phyloP scores from a whole-genome alignment of 2,113 vertebrate species.

The Psittacus erithacus region DNA sequence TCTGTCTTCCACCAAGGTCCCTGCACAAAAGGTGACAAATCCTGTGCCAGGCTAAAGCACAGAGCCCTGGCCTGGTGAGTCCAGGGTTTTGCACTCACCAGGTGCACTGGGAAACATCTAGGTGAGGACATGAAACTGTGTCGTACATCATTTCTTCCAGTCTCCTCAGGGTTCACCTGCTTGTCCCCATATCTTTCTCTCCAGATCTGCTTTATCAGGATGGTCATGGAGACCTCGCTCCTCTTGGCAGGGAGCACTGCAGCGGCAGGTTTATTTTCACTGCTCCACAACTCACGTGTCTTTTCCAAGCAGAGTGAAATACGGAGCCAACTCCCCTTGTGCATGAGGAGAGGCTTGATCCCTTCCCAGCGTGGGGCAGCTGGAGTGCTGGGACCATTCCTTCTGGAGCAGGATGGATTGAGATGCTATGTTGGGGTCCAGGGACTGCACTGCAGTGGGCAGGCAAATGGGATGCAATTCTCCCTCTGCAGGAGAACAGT shows the following conservation, averaged over 20 bases:
- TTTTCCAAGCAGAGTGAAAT: neutral
- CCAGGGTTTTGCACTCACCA: neutral
- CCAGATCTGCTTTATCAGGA: neutral
- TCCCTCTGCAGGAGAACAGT: neutral
- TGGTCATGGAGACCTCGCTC: neutral
- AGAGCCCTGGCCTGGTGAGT: neutral
- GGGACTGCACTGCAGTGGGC: neutral
- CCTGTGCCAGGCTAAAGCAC: neutral
- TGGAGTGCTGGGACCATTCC: neutral
- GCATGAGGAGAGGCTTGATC: neutral
- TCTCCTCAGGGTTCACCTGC: neutral
- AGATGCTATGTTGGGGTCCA: neutral
- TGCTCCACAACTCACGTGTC: neutral
- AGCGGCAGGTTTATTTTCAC: neutral
- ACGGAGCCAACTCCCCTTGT: neutral
- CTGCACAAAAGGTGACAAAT: neutral
- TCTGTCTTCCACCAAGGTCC: neutral
- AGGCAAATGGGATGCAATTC: neutral
- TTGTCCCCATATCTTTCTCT: neutral
- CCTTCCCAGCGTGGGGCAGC: fast-evolving
- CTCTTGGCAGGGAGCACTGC: neutral
- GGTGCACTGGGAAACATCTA: neutral
- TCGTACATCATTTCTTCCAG: neutral
- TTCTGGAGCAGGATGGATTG: neutral
- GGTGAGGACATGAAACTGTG: neutral